Percentiles rank a stretch among this genome's conserved stretches.
Evolutionary conservation across 1,140 invertebrate species (phyloP).

Genomic region (Colletes gigas): DNA sequence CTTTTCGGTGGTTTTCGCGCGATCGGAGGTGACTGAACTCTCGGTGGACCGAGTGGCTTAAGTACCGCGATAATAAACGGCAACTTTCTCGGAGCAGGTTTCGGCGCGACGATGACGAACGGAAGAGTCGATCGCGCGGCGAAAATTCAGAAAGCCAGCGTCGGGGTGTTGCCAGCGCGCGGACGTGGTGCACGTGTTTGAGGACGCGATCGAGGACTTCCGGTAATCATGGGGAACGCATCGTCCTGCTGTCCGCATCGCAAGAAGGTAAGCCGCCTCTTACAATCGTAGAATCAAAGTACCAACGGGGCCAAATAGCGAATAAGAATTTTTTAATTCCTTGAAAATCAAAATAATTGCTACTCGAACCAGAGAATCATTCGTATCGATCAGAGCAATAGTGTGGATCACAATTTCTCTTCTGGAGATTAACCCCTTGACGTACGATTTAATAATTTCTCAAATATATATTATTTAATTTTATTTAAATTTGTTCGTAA

Average conservation of each 20-base stretch:
- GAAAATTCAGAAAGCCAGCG: constrained; percentile 31
- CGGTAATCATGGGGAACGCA: constrained; percentile 55
- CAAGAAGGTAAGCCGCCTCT: constrained; percentile 45
- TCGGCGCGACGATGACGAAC: constrained; percentile 46
- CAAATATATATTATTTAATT: too few relatives aligned
- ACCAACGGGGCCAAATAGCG: too few relatives aligned
- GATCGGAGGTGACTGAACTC: constrained; percentile 4
- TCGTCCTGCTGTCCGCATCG: constrained; percentile 54
- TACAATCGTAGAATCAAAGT: too few relatives aligned
- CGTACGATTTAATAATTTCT: too few relatives aligned
- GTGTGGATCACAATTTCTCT: too few relatives aligned
- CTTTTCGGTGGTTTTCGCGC: background rate
- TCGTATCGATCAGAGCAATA: too few relatives aligned
- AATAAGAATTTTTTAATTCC: too few relatives aligned
- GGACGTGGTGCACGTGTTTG: constrained; percentile 1
- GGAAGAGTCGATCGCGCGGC: background rate
- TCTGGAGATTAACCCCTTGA: too few relatives aligned
- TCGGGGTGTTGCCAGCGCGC: background rate
- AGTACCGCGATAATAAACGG: constrained; percentile 42
- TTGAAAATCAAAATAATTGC: too few relatives aligned
- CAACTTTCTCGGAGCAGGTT: constrained; percentile 58
- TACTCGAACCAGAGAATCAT: too few relatives aligned
- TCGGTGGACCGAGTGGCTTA: constrained; percentile 20
- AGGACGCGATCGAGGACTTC: background rate
- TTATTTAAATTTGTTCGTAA: too few relatives aligned